A percentile compares a stretch with the other conserved stretches of the same genome.
Evolutionary conservation across 1,140 invertebrate species (phyloP).

Genomic region (Babylonia areolata): DNA sequence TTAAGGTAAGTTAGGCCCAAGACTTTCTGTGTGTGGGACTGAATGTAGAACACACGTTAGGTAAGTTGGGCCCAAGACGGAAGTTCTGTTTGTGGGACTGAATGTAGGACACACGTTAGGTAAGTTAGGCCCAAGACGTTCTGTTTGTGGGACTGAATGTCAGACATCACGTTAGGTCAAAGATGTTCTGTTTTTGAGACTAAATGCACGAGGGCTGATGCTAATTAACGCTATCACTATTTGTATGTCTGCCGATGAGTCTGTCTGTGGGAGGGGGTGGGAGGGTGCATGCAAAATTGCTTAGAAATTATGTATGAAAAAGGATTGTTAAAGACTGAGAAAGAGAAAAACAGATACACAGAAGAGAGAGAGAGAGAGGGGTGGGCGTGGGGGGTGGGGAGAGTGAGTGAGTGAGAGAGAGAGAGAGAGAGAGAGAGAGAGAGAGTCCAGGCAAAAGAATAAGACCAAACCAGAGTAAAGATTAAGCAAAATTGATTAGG

Average conservation of each 20-base stretch:
- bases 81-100: not conserved
- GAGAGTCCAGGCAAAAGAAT: not conserved
- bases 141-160: not conserved
- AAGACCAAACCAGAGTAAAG: no score
- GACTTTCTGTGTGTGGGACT: no score
- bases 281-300: not conserved
- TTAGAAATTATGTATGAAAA: conserved; percentile 21
- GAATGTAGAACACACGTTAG: not conserved
- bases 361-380: not conserved
- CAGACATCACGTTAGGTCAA: not conserved
- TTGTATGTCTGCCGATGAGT: not conserved
- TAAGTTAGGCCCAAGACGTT: not conserved
- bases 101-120: not conserved
- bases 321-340: not conserved
- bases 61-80: not conserved
- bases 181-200: no score
- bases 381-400: not conserved
- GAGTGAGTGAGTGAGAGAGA: not conserved
- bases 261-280: not conserved
- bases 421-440: not conserved
- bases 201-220: not conserved
- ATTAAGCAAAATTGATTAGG: no score
- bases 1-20: no score
- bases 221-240: not conserved
- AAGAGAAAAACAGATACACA: no score